These are phyloP conservation scores for Suillia variegata DNA, from an alignment of 2,888 invertebrate species.

Conservation along the genomic window DNA sequence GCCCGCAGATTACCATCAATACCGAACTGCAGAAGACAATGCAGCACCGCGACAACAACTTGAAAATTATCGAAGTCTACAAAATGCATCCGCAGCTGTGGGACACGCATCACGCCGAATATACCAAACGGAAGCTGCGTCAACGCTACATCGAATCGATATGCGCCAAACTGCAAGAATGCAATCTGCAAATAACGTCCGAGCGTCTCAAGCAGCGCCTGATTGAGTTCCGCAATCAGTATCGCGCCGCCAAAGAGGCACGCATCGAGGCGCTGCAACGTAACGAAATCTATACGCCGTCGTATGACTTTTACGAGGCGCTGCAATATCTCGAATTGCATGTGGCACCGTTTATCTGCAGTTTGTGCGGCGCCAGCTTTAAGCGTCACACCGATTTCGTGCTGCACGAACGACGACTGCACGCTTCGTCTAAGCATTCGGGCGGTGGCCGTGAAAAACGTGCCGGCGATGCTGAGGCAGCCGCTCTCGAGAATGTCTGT, in stretches of 20 bases:
- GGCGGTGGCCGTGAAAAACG: not conserved
- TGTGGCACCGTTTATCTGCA: constrained; percentile 47
- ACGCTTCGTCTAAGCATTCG: constrained; percentile 19
- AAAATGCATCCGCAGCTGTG: constrained; percentile 45
- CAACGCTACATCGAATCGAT: constrained; percentile 41
- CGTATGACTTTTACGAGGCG: constrained; percentile 44
- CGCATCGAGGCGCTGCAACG: constrained; percentile 33
- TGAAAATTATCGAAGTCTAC: constrained; percentile 47
- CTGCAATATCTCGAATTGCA: constrained; percentile 48
- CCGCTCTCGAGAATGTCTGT: constrained; percentile 43
- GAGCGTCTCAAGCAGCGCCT: constrained; percentile 46
- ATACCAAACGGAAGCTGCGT: constrained; percentile 44
- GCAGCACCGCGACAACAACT: constrained; percentile 40
- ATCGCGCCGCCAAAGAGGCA: constrained; percentile 44
- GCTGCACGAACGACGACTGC: constrained; percentile 41
- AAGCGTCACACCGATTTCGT: constrained; percentile 43
- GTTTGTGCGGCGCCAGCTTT: constrained; percentile 38
- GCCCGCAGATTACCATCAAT: constrained; percentile 31
- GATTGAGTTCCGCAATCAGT: constrained; percentile 46
- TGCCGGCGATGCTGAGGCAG: constrained; percentile 16
- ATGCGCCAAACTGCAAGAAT: constrained; percentile 42
- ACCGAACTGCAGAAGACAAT: constrained; percentile 39
- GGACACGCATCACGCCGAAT: constrained; percentile 47
- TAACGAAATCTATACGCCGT: constrained; percentile 35
- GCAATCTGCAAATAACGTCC: constrained; percentile 42